These are phyloP conservation scores for Rhamphomyia laevipes DNA, from an alignment of 2,888 invertebrate genomes.

Conservation along the genomic window DNA sequence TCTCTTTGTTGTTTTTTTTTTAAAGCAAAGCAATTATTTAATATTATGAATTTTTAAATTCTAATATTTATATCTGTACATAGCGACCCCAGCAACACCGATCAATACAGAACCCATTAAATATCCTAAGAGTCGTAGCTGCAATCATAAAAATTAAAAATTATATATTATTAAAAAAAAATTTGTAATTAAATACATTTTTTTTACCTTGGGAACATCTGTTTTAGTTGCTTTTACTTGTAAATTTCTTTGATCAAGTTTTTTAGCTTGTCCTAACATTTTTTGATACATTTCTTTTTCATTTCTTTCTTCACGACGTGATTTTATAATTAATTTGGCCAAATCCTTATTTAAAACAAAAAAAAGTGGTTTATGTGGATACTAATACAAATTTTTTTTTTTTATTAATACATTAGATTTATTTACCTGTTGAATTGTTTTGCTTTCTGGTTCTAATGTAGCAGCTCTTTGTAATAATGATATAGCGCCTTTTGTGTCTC, in stretches of 20 bases:
- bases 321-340: constrained; percentile 42
- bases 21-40: no score
- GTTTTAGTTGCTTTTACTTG: constrained; percentile 20
- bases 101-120: constrained; percentile 56
- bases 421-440: constrained; percentile 41
- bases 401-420: no score
- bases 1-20: no score
- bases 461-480: constrained; percentile 49
- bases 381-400: no score
- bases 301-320: constrained; percentile 44
- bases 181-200: not conserved
- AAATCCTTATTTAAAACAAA: constrained; percentile 40
- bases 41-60: no score
- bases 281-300: constrained; percentile 56
- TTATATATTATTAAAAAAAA: constrained; percentile 1
- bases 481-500: constrained; percentile 59
- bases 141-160: constrained; percentile 11
- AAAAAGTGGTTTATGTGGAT: no score
- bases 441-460: constrained; percentile 51
- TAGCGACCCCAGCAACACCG: constrained; percentile 58
- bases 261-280: constrained; percentile 47
- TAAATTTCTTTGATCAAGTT: constrained; percentile 31
- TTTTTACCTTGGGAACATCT: constrained; percentile 32
- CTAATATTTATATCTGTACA: constrained; percentile 56
- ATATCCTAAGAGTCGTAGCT: constrained; percentile 36